Conservation (phyloP, 2,888 invertebrate species). For the Spisula subtruncata region DNA sequence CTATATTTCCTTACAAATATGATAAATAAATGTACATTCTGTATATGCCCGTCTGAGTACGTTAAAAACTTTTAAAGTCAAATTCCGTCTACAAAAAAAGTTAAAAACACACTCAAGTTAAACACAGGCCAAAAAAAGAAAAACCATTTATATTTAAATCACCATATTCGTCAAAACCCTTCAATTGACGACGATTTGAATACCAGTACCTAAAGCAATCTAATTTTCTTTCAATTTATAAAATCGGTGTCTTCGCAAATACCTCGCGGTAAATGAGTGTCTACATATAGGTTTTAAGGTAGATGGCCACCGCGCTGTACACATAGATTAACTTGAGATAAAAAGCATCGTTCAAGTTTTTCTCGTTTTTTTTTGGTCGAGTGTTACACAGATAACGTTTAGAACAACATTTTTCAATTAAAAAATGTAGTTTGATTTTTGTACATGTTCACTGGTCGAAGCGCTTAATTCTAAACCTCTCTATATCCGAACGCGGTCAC, state of each 20-base stretch:
- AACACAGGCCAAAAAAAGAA: not conserved
- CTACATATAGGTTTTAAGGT: not conserved
- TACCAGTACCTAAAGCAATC: slow-evolving; percentile 8
- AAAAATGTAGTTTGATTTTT: too few species aligned
- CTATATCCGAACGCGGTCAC: too few species aligned
- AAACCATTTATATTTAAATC: not conserved
- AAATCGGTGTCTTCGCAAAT: not conserved
- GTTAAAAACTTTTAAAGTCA: too few species aligned
- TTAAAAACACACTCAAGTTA: not conserved
- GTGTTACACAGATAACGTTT: too few species aligned
- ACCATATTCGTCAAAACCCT: not conserved
- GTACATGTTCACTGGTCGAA: too few species aligned
- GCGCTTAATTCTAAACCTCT: too few species aligned
- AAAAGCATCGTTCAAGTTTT: not conserved
- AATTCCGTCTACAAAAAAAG: not conserved
- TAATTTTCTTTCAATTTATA: not conserved
- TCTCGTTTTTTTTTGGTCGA: too few species aligned
- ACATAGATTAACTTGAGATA: not conserved
- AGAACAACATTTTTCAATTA: too few species aligned
- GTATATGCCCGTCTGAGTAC: too few species aligned
- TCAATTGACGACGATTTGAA: not conserved
- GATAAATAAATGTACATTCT: too few species aligned
- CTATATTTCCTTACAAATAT: too few species aligned
- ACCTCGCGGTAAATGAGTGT: not conserved
- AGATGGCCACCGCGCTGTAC: not conserved